Evolutionary conservation across 30 jellyfish, hydroid and myxozoan genomes (phyloP).

Genomic region (Turritopsis rubra): DNA sequence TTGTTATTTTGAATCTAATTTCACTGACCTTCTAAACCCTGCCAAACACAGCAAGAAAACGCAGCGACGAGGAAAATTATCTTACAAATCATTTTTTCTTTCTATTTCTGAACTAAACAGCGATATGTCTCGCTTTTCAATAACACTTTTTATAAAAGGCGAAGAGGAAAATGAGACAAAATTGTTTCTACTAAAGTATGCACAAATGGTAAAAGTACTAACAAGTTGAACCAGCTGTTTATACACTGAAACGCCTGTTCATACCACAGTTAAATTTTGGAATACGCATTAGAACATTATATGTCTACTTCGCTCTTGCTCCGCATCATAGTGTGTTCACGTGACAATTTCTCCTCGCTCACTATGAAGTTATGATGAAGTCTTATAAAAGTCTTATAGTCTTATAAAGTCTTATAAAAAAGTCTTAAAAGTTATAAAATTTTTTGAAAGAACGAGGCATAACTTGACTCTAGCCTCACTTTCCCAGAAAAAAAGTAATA

Average conservation of each 20-base stretch:
- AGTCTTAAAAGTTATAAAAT: neutral
- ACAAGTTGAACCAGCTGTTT: neutral
- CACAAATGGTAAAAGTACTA: neutral
- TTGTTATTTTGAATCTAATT: neutral
- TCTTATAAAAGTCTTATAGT: too few relatives aligned
- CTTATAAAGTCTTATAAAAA: neutral
- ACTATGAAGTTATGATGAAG: too few relatives aligned
- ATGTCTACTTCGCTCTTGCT: too few relatives aligned
- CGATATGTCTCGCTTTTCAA: too few relatives aligned
- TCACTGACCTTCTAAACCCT: conserved; percentile 11
- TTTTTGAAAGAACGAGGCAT: neutral
- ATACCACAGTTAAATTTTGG: neutral
- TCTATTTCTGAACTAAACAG: neutral
- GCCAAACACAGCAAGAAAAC: conserved; percentile 1
- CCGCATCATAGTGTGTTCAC: too few relatives aligned
- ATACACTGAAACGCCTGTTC: neutral
- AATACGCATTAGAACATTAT: neutral
- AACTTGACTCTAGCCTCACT: neutral
- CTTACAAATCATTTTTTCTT: neutral
- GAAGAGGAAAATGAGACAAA: neutral
- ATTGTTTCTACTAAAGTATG: neutral
- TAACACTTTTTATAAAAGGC: too few relatives aligned
- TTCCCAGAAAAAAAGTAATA: neutral
- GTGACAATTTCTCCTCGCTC: neutral
- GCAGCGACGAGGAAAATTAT: neutral